A percentile compares a stretch with the other conserved stretches of the same genome.
phyloP scores from a whole-genome alignment of 2,888 invertebrate genomes.

The Conistra vaccinii region DNA sequence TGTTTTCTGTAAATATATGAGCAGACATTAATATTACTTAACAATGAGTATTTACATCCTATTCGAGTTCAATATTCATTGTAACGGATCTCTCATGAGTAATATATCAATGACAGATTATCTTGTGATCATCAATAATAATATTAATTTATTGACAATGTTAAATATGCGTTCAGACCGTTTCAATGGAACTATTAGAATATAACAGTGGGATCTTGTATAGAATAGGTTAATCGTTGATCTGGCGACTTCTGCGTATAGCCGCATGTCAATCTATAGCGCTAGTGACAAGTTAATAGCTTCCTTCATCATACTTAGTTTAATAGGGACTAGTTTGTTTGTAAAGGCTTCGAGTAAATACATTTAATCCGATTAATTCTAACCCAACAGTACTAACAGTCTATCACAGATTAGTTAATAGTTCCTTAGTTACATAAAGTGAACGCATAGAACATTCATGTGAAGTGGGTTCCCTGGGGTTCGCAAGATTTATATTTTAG shows the following conservation, averaged over 20 bases:
- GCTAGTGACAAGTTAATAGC: slow-evolving; percentile 48
- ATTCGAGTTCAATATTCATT: slow-evolving; percentile 59
- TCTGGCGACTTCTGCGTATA: slow-evolving; percentile 17
- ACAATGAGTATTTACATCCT: slow-evolving; percentile 38
- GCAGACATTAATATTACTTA: slow-evolving; percentile 42
- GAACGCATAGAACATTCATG: slow-evolving; percentile 34
- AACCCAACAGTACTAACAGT: slow-evolving; percentile 29
- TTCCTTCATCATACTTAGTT: slow-evolving; percentile 52
- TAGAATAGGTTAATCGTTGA: slow-evolving; percentile 32
- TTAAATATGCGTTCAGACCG: slow-evolving; percentile 50
- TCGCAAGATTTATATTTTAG: slow-evolving; percentile 39
- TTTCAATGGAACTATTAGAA: slow-evolving; percentile 62
- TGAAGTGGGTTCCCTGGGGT: slow-evolving; percentile 47
- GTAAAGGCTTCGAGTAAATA: slow-evolving; percentile 29
- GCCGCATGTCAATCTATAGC: background rate
- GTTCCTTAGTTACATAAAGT: slow-evolving; percentile 47
- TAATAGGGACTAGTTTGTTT: slow-evolving; percentile 32
- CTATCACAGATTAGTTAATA: slow-evolving; percentile 40
- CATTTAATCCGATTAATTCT: slow-evolving; percentile 45
- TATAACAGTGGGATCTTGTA: slow-evolving; percentile 42
- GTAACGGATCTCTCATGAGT: slow-evolving; percentile 46
- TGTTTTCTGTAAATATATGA: slow-evolving; percentile 18
- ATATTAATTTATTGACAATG: slow-evolving; percentile 55
- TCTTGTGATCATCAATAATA: slow-evolving; percentile 59
- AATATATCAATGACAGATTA: slow-evolving; percentile 64